Conservation (phyloP, 2,113 vertebrate genomes). For the Neoarius graeffei region DNA sequence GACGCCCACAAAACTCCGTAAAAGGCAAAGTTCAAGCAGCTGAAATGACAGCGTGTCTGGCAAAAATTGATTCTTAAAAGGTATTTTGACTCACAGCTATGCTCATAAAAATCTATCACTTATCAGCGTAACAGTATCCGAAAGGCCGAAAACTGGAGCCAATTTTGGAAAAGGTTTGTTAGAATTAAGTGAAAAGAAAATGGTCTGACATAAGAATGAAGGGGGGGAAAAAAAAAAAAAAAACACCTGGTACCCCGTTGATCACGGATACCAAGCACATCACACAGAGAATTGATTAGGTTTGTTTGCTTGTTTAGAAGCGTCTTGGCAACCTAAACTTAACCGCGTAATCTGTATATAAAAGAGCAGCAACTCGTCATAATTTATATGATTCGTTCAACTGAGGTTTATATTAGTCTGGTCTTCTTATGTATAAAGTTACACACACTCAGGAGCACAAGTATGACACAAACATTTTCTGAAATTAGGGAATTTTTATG, state of each 20-base stretch:
- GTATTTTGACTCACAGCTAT: not conserved
- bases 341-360: not conserved
- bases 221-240: too few species aligned
- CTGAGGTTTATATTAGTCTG: not conserved
- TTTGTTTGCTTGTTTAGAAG: too few species aligned
- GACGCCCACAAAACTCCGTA: not conserved
- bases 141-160: too few species aligned
- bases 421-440: not conserved
- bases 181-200: too few species aligned
- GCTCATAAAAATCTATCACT: not conserved
- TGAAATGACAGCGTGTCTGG: not conserved
- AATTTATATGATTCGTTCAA: not conserved
- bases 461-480: not conserved
- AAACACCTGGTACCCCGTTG: too few species aligned
- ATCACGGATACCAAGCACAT: too few species aligned
- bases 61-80: not conserved
- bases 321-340: too few species aligned
- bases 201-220: too few species aligned
- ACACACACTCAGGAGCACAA: not conserved
- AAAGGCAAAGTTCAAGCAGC: too few species aligned
- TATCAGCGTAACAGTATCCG: not conserved
- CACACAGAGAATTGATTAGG: too few species aligned
- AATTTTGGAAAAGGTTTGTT: too few species aligned
- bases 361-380: not conserved
- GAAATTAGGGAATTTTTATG: not conserved